Base-by-base conservation (phyloP, 2,888 invertebrate species). In the Cephonodes hylas region DNA sequence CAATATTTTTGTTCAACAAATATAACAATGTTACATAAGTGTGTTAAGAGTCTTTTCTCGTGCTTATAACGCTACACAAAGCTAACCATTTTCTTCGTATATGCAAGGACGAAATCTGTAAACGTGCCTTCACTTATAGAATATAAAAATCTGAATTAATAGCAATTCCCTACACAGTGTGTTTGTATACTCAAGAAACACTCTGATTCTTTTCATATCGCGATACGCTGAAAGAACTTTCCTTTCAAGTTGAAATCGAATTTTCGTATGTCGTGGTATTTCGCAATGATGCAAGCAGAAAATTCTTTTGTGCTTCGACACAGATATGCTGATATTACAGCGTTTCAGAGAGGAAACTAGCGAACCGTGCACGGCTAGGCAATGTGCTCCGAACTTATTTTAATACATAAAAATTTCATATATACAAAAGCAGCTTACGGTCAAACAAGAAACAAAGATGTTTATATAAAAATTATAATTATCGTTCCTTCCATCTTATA, bases 321-420 rank as follows among this genome's bases (percentile, higher is more conserved):
- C 71, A 81, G 75, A 80, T 83, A 81, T 81, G 77, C 78, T 83
- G 81, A 80, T 85, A 81, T 79, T 76, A 79, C 76, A 74, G 72
- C 74, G 79, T 84, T 78, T 75, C 69, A 65, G 72, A 74, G 62
- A 70, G 67, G 68, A 64, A 74, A 73, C 75, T 69, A 67, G 74
- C 67, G 74, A 74, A 73, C 70, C 71, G 68, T 69, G 66, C 72
- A 71, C 74, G 73, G 70, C 71, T 70, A 58, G 64, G 64, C 63
- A 57, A 62, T 63, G 63, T 53, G 27, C 10, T 15, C 27, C 18
- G 27, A 53, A 48, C n/a, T 1, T 48, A 25, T 25, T 27, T 15
- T 27, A 27, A n/a, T 8, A 46, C n/a, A 23, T 22, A 13, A 5
- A 46, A 22, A 23, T 46, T 46, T 46, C 13, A 38, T n/a, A 38